A percentile compares a stretch with the other conserved stretches of the same genome.
Conservation (phyloP, 2,113 vertebrate genomes). For the Murina feae region DNA sequence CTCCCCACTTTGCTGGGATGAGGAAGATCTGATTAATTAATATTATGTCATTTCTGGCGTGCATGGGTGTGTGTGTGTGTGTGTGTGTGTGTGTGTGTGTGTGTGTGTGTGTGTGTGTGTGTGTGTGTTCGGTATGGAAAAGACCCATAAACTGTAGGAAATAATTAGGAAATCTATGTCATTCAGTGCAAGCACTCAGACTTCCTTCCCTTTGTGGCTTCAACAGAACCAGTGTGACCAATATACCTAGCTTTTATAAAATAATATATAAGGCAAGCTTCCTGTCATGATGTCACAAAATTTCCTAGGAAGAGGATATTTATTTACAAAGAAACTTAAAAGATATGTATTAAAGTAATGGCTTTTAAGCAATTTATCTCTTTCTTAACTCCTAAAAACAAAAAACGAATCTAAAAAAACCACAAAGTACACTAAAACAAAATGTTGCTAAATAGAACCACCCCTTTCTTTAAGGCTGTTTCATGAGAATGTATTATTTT, state of each 20-base stretch:
- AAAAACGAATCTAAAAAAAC: conserved; percentile 11
- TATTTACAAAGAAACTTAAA: conserved; percentile 11
- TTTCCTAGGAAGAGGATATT: not conserved
- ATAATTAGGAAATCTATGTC: not conserved
- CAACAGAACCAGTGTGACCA: not conserved
- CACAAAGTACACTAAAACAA: not conserved
- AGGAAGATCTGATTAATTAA: not conserved
- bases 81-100: not conserved
- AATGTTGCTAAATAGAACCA: not conserved
- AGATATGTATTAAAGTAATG: not conserved
- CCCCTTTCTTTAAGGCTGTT: not conserved
- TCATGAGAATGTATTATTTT: not conserved
- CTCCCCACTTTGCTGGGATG: not conserved
- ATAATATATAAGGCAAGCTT: not conserved
- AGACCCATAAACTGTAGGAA: not conserved
- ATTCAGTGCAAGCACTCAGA: not conserved
- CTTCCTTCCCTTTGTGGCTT: not conserved
- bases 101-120: not conserved
- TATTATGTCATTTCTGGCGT: not conserved
- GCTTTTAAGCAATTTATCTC: not conserved
- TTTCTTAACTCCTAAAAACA: conserved; percentile 40
- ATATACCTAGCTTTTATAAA: not conserved
- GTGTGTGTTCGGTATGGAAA: not conserved
- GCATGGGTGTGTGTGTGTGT: not conserved
- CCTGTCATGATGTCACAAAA: not conserved